Evolutionary conservation across 2,888 invertebrate species (phyloP).

Genomic region (Kuschelorhynchus macadamiae): DNA sequence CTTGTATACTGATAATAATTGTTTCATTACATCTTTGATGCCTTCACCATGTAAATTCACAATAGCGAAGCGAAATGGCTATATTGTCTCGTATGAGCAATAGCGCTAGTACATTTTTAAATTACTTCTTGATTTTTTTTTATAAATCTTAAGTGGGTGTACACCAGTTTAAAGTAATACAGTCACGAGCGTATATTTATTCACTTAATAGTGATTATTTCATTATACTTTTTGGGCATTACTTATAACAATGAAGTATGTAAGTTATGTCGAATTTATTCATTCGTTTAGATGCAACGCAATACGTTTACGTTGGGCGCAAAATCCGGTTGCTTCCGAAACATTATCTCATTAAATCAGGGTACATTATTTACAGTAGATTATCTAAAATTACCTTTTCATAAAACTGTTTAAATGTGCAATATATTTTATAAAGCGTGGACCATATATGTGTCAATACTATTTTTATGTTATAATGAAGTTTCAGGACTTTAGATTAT

Average conservation of each 20-base stretch:
- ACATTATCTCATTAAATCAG: neutral
- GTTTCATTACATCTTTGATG: conserved; percentile 9
- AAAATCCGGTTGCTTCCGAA: conserved; percentile 24
- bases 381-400: too few species aligned
- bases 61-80: conserved; percentile 47
- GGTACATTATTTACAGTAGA: neutral
- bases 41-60: conserved; percentile 7
- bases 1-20: conserved; percentile 7
- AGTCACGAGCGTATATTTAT: conserved; percentile 11
- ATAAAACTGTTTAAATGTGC: too few species aligned
- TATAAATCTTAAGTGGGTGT: conserved; percentile 34
- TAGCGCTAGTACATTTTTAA: conserved; percentile 48
- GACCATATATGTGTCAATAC: too few species aligned
- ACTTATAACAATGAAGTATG: conserved; percentile 19
- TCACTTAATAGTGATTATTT: conserved; percentile 7
- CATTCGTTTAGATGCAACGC: conserved; percentile 18
- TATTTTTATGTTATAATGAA: too few species aligned
- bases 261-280: conserved; percentile 23
- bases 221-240: conserved; percentile 29
- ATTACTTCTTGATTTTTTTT: conserved; percentile 10
- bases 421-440: too few species aligned
- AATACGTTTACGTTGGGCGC: conserved; percentile 21
- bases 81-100: conserved; percentile 61
- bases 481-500: too few species aligned
- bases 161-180: conserved; percentile 29